Percentiles rank a stretch among this genome's conserved stretches.
Evolutionary conservation across 2,888 invertebrate species (phyloP).

Genomic region (Nesidiocoris tenuis): DNA sequence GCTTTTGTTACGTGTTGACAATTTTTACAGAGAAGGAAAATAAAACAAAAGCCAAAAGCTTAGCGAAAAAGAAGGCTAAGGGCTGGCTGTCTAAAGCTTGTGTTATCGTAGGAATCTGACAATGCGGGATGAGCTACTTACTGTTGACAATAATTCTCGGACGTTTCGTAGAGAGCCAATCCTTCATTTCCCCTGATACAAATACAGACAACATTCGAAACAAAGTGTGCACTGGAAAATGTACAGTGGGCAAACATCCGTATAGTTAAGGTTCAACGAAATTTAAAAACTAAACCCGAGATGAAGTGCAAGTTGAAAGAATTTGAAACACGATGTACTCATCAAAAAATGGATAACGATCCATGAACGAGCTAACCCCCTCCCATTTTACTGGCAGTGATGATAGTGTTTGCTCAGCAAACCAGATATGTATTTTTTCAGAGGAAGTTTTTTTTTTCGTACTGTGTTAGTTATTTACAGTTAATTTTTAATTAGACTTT

Average conservation of each 20-base stretch:
- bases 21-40: background rate
- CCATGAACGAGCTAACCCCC: too few relatives aligned
- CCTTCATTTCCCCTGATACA: conserved; percentile 50
- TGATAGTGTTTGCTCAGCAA: too few relatives aligned
- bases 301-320: too few relatives aligned
- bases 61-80: background rate
- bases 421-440: too few relatives aligned
- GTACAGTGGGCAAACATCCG: conserved; percentile 29
- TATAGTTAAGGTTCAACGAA: too few relatives aligned
- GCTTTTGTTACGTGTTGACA: background rate
- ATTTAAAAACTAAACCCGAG: too few relatives aligned
- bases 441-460: too few relatives aligned
- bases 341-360: too few relatives aligned
- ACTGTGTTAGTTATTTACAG: too few relatives aligned
- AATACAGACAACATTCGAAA: conserved; percentile 42
- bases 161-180: conserved; percentile 49
- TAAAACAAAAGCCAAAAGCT: conserved; percentile 7
- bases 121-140: conserved; percentile 47
- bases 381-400: too few relatives aligned
- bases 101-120: conserved; percentile 9
- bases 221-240: conserved; percentile 34
- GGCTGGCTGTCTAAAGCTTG: conserved; percentile 8
- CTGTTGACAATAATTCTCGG: conserved; percentile 50
- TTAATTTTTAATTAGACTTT: too few relatives aligned
- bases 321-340: too few relatives aligned